These are phyloP conservation scores for Muscicapa adusta DNA, from an alignment of 2,113 vertebrate species.

Conservation along the genomic window DNA sequence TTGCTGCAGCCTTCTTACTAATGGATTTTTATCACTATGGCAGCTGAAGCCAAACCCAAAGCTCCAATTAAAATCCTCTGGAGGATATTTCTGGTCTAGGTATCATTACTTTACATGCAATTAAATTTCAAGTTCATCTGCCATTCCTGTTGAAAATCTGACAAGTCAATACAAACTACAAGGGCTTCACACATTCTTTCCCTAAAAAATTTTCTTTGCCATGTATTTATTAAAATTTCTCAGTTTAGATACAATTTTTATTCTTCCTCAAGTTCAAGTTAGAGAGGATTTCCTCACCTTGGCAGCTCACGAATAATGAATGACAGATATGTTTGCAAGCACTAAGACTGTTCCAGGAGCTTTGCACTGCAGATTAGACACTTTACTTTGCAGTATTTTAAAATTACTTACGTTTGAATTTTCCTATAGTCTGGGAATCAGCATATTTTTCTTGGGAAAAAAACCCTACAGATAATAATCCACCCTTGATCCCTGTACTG, in stretches of 20 bases:
- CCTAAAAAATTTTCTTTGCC: background rate
- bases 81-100: background rate
- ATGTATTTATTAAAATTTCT: background rate
- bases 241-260: background rate
- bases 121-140: background rate
- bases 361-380: background rate
- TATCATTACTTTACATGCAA: background rate
- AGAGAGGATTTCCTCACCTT: background rate
- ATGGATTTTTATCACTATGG: background rate
- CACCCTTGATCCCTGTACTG: background rate
- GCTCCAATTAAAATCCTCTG: background rate
- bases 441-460: background rate
- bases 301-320: background rate
- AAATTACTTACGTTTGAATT: background rate
- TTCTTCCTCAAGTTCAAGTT: background rate
- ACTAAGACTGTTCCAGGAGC: background rate
- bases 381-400: background rate
- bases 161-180: background rate
- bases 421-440: background rate
- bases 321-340: background rate
- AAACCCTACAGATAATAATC: background rate
- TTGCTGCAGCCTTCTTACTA: background rate
- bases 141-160: background rate
- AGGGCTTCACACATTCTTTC: background rate
- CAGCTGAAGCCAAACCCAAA: background rate